Evolutionary conservation across 2,797 vertebrate species (phyloP).

Genomic region (Hyperoplus immaculatus): DNA sequence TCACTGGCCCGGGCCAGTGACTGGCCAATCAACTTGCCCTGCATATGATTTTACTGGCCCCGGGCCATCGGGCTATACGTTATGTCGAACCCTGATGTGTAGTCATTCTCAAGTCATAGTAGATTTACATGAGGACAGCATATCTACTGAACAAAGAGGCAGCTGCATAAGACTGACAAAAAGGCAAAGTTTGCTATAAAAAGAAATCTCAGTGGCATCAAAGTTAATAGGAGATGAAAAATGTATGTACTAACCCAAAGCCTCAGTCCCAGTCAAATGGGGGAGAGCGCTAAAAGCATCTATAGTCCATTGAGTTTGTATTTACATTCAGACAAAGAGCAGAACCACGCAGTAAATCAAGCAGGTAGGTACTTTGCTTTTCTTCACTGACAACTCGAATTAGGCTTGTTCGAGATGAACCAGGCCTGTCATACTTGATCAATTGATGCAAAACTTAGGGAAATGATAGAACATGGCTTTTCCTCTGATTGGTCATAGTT

Average conservation of each 20-base stretch:
- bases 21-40: no score
- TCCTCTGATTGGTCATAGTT: no score
- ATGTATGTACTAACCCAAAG: not conserved
- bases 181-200: not conserved
- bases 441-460: no score
- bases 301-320: conserved; percentile 31
- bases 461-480: no score
- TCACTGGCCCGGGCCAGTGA: no score
- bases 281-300: conserved; percentile 58
- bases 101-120: not conserved
- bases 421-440: no score
- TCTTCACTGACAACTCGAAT: no score
- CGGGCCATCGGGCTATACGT: no score
- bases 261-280: not conserved
- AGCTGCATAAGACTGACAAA: not conserved
- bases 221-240: not conserved
- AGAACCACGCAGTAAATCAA: conserved; percentile 5
- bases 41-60: no score
- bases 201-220: not conserved
- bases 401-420: no score
- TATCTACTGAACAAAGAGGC: not conserved
- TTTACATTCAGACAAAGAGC: conserved; percentile 33
- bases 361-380: not conserved
- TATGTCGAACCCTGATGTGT: no score
- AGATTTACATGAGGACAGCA: not conserved